These are phyloP conservation scores for Noctuana brunneofusca DNA, from an alignment of 2,888 invertebrate genomes.

Conservation along the genomic window DNA sequence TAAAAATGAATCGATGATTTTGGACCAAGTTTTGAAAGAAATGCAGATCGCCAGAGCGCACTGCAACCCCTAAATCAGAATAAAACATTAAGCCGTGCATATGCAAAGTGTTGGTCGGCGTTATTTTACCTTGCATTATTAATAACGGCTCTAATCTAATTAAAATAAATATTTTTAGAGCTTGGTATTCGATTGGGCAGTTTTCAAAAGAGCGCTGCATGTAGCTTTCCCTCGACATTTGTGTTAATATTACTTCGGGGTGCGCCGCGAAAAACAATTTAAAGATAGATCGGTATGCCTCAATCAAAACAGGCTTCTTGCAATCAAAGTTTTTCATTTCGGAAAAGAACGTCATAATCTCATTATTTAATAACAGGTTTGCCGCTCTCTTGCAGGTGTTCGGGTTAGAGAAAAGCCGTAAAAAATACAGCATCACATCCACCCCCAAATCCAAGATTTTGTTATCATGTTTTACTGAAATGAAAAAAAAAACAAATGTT, in stretches of 20 bases:
- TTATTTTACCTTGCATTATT: neutral
- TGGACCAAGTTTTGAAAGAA: neutral
- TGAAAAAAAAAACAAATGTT: neutral
- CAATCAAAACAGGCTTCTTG: neutral
- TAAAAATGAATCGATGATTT: neutral
- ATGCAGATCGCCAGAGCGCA: neutral
- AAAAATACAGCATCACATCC: neutral
- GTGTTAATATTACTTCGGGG: neutral
- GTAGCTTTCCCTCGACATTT: neutral
- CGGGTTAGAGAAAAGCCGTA: neutral
- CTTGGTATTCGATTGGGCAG: neutral
- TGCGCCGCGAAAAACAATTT: neutral
- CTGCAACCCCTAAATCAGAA: neutral
- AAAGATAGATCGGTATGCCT: neutral
- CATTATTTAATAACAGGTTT: neutral
- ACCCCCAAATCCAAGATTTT: neutral
- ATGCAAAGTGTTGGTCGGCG: neutral
- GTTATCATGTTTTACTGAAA: neutral
- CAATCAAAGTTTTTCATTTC: slow-evolving; percentile 2
- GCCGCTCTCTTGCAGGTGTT: neutral
- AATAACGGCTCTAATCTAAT: neutral
- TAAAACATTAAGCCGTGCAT: neutral
- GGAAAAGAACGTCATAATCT: neutral
- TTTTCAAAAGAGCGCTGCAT: slow-evolving; percentile 1
- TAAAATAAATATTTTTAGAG: neutral